Percentiles rank a stretch among this genome's conserved stretches.
Evolutionary conservation across 2,797 vertebrate genomes (phyloP).

Genomic region (Galago senegalensis): DNA sequence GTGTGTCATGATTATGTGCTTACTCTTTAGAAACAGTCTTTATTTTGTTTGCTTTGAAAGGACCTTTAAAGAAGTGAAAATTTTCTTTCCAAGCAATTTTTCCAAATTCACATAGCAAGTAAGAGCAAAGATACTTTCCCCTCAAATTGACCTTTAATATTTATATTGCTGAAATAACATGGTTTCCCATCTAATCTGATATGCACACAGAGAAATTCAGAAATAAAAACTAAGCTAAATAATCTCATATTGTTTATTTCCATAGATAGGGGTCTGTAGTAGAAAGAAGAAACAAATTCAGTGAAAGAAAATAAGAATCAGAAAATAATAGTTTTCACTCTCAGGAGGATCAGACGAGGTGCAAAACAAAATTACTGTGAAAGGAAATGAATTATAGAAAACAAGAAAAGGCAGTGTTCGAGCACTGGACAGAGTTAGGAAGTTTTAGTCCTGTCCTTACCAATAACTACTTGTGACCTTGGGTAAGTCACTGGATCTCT

Average conservation of each 20-base stretch:
- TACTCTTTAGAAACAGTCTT: slow-evolving; percentile 47
- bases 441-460: not conserved
- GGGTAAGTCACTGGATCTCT: not conserved
- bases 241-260: slow-evolving; percentile 14
- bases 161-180: slow-evolving; percentile 23
- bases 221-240: slow-evolving; percentile 44
- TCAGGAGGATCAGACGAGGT: not conserved
- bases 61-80: slow-evolving; percentile 51
- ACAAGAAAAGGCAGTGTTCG: not conserved
- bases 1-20: slow-evolving; percentile 50
- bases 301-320: slow-evolving; percentile 35
- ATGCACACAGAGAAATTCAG: not conserved
- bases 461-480: slow-evolving; percentile 19
- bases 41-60: slow-evolving; percentile 60
- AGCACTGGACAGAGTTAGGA: not conserved
- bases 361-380: slow-evolving; percentile 16
- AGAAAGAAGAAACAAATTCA: slow-evolving; percentile 9
- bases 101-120: slow-evolving; percentile 7
- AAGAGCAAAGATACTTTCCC: not conserved
- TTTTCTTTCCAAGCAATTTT: slow-evolving; percentile 38
- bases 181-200: slow-evolving; percentile 42
- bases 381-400: slow-evolving; percentile 26
- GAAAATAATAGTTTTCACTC: slow-evolving; percentile 12
- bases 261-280: not conserved
- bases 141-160: slow-evolving; percentile 30